Evolutionary conservation across 2,113 vertebrate genomes (phyloP).

Genomic region (Hystrix cristata): DNA sequence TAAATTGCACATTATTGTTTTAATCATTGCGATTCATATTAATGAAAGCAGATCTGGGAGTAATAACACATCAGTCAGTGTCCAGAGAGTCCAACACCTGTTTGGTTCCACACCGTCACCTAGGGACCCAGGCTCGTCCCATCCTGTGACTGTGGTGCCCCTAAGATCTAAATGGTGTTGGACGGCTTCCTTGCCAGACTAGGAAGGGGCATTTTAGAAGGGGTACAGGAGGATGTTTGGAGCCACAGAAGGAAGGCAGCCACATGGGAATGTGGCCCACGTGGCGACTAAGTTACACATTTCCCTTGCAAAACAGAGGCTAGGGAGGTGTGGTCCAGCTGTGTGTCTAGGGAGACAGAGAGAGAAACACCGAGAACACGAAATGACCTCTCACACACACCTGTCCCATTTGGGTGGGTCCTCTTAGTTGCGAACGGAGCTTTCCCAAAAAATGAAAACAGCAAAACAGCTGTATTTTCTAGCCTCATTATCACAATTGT

Average conservation of each 20-base stretch:
- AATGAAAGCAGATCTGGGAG: not conserved
- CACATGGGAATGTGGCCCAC: not conserved
- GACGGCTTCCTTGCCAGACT: not conserved
- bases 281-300: no score
- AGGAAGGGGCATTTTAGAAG: not conserved
- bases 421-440: not conserved
- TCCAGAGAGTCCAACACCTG: rapidly evolving
- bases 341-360: not conserved
- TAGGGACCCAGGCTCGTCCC: no score
- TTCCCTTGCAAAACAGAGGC: not conserved
- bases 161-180: not conserved
- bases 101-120: not conserved
- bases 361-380: no score
- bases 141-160: no score
- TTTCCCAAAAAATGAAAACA: not conserved
- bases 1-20: not conserved
- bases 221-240: rapidly evolving
- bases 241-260: not conserved
- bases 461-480: not conserved
- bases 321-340: not conserved
- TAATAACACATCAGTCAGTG: not conserved
- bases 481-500: not conserved
- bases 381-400: rapidly evolving
- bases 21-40: no score
- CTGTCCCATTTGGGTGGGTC: not conserved